A percentile compares a stretch with the other conserved stretches of the same genome.
Evolutionary conservation across 2,797 vertebrate genomes (phyloP).

Genomic region (Chlorospingus flavigularis): DNA sequence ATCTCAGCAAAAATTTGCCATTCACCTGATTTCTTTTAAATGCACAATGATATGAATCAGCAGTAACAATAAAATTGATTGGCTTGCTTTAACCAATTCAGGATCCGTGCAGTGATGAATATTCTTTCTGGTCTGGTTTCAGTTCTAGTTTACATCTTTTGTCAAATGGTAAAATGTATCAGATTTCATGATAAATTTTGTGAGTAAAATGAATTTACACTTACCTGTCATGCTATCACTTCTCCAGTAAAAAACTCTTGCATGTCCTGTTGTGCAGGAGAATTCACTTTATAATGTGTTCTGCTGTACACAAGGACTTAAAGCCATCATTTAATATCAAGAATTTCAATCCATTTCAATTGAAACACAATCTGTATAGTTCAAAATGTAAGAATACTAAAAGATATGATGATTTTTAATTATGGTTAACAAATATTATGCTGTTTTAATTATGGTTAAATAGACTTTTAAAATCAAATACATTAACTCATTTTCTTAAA

Average conservation of each 20-base stretch:
- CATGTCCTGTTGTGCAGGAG: not conserved
- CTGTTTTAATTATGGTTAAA: not conserved
- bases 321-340: not conserved
- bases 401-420: not conserved
- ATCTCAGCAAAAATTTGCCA: not conserved
- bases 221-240: not conserved
- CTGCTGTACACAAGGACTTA: not conserved
- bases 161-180: not conserved
- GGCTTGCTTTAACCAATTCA: not conserved
- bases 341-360: not conserved
- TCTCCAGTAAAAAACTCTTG: not conserved
- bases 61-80: conserved; percentile 11
- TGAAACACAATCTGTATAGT: not conserved
- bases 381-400: not conserved
- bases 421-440: not conserved
- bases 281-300: not conserved
- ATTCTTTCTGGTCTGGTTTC: not conserved
- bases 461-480: not conserved
- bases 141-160: not conserved
- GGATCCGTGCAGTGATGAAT: not conserved
- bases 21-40: not conserved
- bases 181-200: not conserved
- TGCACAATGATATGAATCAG: not conserved
- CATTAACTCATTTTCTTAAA: not conserved
- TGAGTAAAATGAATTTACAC: not conserved